Evolutionary conservation across 2,888 invertebrate species (phyloP).

Genomic region (Podotricha telesiphe): DNA sequence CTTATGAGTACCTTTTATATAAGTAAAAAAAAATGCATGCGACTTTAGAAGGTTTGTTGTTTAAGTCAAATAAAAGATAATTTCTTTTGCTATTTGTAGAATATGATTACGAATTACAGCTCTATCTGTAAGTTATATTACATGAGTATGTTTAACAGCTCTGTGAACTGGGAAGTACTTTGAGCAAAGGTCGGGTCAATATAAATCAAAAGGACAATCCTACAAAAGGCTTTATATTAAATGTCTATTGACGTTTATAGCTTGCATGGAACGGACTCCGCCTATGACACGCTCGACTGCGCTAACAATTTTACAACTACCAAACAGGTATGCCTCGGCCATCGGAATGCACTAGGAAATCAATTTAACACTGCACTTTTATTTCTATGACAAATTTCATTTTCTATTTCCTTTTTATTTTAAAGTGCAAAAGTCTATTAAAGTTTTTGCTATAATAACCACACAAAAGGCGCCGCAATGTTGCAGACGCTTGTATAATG

Average conservation of each 20-base stretch:
- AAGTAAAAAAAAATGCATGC: too few species aligned
- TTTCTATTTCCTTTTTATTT: conserved; percentile 20
- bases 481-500: conserved; percentile 18
- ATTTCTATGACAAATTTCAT: conserved; percentile 15
- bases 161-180: conserved; percentile 27
- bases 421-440: conserved; percentile 13
- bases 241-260: conserved; percentile 33
- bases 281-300: conserved; percentile 25
- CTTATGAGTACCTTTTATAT: too few species aligned
- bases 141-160: conserved; percentile 27
- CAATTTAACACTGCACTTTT: conserved; percentile 18
- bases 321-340: conserved; percentile 16
- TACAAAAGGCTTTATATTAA: conserved; percentile 37
- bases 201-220: conserved; percentile 41
- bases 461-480: neutral
- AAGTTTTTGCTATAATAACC: conserved; percentile 12
- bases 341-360: conserved; percentile 25
- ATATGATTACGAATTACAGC: neutral
- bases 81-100: too few species aligned
- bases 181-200: conserved; percentile 33
- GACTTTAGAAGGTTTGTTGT: too few species aligned
- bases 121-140: neutral
- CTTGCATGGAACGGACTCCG: conserved; percentile 24
- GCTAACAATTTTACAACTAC: conserved; percentile 24
- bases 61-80: too few species aligned